These are phyloP conservation scores for Erebia epiphron DNA, from an alignment of 2,888 invertebrate genomes.

Conservation along the genomic window DNA sequence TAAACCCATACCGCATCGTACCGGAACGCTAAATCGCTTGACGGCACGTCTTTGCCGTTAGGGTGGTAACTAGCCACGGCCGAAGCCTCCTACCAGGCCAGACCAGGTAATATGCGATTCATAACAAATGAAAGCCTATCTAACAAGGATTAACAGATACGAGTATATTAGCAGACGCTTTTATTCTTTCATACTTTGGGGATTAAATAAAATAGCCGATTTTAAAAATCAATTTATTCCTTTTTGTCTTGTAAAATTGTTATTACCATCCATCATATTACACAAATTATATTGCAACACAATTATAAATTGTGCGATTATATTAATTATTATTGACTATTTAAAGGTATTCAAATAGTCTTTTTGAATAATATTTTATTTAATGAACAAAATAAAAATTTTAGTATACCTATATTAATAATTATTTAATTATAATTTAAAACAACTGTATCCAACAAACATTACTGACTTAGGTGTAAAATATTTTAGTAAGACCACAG, in stretches of 20 bases:
- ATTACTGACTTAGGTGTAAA: neutral
- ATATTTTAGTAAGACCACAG: neutral
- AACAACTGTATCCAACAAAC: neutral
- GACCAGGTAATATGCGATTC: too few species aligned
- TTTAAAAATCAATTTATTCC: conserved; percentile 33
- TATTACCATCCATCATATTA: conserved; percentile 31
- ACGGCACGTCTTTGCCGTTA: too few species aligned
- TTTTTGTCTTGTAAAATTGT: conserved; percentile 31
- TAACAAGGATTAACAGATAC: too few species aligned
- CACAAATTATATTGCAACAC: conserved; percentile 23
- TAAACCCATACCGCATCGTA: too few species aligned
- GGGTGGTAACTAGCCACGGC: too few species aligned
- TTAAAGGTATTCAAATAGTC: conserved; percentile 8
- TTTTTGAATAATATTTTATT: neutral
- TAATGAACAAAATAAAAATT: neutral
- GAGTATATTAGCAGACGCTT: too few species aligned
- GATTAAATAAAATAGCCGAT: conserved; percentile 21
- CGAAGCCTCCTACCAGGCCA: too few species aligned
- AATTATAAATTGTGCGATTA: conserved; percentile 27
- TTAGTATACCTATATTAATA: neutral
- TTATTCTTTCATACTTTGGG: neutral
- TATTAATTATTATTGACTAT: neutral
- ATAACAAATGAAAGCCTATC: too few species aligned
- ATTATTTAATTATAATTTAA: neutral
- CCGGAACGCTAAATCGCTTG: too few species aligned